Percentiles rank a stretch among this genome's conserved stretches.
Evolutionary conservation across 2,113 vertebrate species (phyloP).

Genomic region (Ursus arctos): DNA sequence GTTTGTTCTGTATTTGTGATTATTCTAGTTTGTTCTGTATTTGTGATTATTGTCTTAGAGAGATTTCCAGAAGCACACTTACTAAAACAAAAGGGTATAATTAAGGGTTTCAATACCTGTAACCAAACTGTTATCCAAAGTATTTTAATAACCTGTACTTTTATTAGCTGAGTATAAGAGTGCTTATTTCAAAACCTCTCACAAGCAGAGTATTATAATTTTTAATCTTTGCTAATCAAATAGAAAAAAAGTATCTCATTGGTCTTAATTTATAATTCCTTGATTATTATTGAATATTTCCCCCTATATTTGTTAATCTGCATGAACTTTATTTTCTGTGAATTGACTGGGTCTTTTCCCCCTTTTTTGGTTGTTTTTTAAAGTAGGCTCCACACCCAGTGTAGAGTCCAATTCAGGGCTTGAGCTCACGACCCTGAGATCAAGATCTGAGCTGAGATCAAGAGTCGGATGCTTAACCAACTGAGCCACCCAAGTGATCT

Average conservation of each 20-base stretch:
- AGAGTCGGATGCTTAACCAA: neutral
- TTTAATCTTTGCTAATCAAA: slow-evolving; percentile 40
- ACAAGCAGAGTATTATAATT: neutral
- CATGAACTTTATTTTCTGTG: slow-evolving; percentile 16
- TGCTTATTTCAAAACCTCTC: neutral
- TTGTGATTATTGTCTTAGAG: neutral
- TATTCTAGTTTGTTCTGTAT: neutral
- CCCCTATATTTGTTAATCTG: neutral
- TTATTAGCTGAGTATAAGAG: slow-evolving; percentile 20
- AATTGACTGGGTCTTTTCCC: neutral
- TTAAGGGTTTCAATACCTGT: neutral
- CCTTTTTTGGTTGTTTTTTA: neutral
- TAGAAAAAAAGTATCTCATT: neutral
- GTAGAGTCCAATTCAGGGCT: neutral
- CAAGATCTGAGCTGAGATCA: neutral
- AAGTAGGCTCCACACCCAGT: neutral
- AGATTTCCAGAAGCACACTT: slow-evolving; percentile 19
- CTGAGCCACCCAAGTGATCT: neutral
- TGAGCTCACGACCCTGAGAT: neutral
- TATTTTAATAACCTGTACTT: slow-evolving; percentile 36
- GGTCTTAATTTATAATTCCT: slow-evolving; percentile 14
- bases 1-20: neutral
- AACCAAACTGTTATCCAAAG: neutral
- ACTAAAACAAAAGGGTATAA: slow-evolving; percentile 8
- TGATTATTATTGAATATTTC: neutral